Evolutionary conservation across 2,113 vertebrate species (phyloP), one percentile per base, ranked within the genome.

Genomic region (Leucoraja erinaceus): DNA sequence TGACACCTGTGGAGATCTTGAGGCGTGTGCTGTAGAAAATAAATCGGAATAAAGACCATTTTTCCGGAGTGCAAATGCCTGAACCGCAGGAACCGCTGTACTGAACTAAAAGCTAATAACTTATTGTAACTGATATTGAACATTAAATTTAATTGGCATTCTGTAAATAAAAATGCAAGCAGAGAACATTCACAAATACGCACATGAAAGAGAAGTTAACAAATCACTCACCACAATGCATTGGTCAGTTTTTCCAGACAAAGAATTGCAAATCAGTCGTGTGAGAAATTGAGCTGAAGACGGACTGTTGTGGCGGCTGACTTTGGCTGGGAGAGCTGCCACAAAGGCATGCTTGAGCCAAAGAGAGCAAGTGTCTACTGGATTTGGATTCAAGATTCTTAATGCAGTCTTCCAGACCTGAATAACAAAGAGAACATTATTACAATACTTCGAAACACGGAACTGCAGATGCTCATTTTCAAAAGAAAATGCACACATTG

Each of bases 231-330:
- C 93, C 86, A 93, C 31, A 79, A 93, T 93, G 76, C 90, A 93
- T 54, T 90, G 93, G 59, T 93, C 59, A n/a, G 61, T 47, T 81
- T 54, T 91, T 33, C 75, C 86, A 72, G 93, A 54, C 9, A 93
- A 25, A 14, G 84, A 93, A 18, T n/a, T 91, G 12, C 90, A 76
- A 77, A 93, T 78, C 83, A 93, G 61, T 25, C 84, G 93, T 33
- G 93, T 93, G 61, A 93, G 93, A 33, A 93, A 61, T 59, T 93
- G 93, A 77, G 93, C 93, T 22, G 84, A 93, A 25, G 93, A 93
- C 6, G 93, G 93, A 25, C 93, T 93, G 86, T 93, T 93, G 16
- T 93, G 93, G 22, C 93, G 93, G 54, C 93, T 93, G 7, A 93
- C 75, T 92, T 91, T 93, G 25, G 93, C 54, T 2, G 93, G 93